Evolutionary conservation across 2,888 invertebrate genomes (phyloP), one percentile per base, ranked within the genome.

Genomic region (Andricus curvator): DNA sequence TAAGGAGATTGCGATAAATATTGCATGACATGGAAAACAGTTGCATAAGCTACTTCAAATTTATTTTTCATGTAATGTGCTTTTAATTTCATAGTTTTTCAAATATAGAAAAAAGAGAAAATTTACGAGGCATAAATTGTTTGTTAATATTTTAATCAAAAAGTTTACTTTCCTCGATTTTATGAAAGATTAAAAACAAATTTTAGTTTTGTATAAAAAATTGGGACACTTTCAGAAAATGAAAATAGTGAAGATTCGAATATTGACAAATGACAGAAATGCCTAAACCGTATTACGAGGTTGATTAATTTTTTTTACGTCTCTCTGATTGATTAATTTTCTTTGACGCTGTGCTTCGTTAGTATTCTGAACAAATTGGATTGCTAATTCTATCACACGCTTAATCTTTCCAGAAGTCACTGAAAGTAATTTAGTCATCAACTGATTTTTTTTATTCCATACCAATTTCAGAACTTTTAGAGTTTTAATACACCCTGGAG

Each of bases 351-450:
- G n/a, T 56, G 9, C 56, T 56, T 56, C 56, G 56, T 56, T 56
- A n/a, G 56, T 56, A 11, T n/a, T 56, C 56, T 56, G 56, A 56
- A 22, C 56, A 56, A 56, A 56, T 56, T 56, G 56, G 56, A 56
- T 56, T 56, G 56, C 56, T 56, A 56, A 56, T 56, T n/a, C 56
- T 56, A 56, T 56, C n/a, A 56, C 56, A 9, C n/a, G 56, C 56
- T n/a, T n/a, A 22, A n/a, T 56, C n/a, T n/a, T 56, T 56, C n/a
- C 56, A 56, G 56, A n/a, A 56, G 56, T 56, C 56, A n/a, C 56
- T n/a, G n/a, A n/a, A 20, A 9, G 56, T n/a, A n/a, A 56, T n/a
- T 56, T 56, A 56, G 1, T 33, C 33, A 2, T 33, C 33, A 6
- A 0, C 33, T 33, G 33, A 6, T 33, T 33, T 33, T 33, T 6